phyloP scores from a whole-genome alignment of 2,888 invertebrate genomes.

The Melinopterus prodromus region DNA sequence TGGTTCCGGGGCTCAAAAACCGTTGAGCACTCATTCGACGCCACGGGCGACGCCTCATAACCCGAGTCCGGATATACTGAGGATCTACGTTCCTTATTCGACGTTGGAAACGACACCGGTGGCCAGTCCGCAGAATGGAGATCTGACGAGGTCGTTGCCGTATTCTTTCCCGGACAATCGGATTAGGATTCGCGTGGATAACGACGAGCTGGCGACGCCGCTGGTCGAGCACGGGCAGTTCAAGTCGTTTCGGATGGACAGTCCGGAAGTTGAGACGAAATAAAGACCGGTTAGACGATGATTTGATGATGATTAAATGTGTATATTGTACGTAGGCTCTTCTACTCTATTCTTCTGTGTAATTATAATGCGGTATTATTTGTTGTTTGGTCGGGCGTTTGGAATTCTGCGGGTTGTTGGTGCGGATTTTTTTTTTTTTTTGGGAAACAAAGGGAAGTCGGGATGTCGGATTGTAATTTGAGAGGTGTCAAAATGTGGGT shows the following conservation, averaged over 20 bases:
- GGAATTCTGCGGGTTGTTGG: not conserved
- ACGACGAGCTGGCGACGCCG: slow-evolving; percentile 73
- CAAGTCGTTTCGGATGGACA: slow-evolving; percentile 57
- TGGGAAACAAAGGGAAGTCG: too few species aligned
- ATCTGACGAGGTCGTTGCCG: slow-evolving; percentile 59
- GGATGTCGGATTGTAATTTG: too few species aligned
- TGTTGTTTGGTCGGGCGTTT: not conserved
- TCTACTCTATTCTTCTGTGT: not conserved
- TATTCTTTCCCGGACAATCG: slow-evolving; percentile 71
- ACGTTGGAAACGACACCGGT: slow-evolving; percentile 64
- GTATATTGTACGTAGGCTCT: slow-evolving; percentile 8
- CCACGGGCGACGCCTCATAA: slow-evolving; percentile 74
- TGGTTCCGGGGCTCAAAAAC: slow-evolving; percentile 60
- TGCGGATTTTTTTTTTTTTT: not conserved
- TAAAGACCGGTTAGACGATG: slow-evolving; percentile 32
- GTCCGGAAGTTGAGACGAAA: slow-evolving; percentile 56
- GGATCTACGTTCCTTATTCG: slow-evolving; percentile 83
- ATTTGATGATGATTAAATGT: slow-evolving; percentile 16
- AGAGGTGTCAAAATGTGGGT: too few species aligned
- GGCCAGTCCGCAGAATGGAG: slow-evolving; percentile 63
- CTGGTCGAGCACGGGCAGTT: slow-evolving; percentile 69
- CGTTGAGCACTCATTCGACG: slow-evolving; percentile 67
- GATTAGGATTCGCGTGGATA: slow-evolving; percentile 76
- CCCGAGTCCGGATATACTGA: slow-evolving; percentile 76
- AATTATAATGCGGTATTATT: slow-evolving; percentile 7